phyloP scores from a whole-genome alignment of 35 echinoderm and acorn worm species.

The Patiria miniata region DNA sequence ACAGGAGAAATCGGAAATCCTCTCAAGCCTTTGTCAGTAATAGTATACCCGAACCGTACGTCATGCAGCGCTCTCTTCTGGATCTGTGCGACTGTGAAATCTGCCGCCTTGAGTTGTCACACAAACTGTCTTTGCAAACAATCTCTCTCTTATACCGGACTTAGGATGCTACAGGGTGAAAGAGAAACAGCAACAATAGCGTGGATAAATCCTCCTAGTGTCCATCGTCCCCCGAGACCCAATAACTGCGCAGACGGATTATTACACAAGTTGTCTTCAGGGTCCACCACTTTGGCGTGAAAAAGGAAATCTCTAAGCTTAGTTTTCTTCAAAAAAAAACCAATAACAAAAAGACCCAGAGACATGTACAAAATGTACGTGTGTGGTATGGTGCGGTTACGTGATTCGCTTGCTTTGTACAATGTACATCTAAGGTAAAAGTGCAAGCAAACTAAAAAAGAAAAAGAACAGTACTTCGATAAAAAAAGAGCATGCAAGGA shows the following conservation, averaged over 20 bases:
- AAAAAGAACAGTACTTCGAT: background rate
- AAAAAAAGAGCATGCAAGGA: background rate
- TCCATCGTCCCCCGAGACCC: background rate
- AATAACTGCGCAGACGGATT: background rate
- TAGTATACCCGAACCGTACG: background rate
- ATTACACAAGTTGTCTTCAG: background rate
- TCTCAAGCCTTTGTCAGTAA: background rate
- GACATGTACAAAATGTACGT: background rate
- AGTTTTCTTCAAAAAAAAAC: background rate
- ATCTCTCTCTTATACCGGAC: background rate
- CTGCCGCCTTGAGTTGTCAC: constrained; percentile 1
- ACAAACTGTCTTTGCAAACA: background rate
- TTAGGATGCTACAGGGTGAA: background rate
- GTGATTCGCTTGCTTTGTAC: background rate
- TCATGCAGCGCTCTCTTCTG: background rate
- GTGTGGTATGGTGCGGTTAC: background rate
- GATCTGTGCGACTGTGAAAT: background rate
- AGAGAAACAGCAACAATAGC: background rate
- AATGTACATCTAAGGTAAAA: background rate
- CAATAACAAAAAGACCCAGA: no score
- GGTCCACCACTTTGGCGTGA: background rate
- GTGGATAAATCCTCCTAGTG: background rate
- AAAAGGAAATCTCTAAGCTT: background rate
- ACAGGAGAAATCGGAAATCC: constrained; percentile 3
- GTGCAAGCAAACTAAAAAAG: background rate